Evolutionary conservation across 2,113 vertebrate genomes (phyloP).

Genomic region (Vulpes lagopus): DNA sequence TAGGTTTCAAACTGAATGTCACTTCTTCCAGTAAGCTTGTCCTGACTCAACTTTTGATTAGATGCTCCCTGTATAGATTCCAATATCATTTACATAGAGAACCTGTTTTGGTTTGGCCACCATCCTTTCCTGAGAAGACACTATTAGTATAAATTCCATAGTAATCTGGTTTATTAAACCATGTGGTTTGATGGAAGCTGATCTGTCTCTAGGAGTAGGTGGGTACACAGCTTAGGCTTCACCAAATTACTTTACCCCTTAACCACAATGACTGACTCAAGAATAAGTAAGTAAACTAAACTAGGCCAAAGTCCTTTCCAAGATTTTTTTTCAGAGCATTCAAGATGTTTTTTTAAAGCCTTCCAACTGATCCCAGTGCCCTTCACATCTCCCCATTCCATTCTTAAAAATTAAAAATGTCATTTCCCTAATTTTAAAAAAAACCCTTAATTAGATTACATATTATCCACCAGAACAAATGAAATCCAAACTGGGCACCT

Average conservation of each 20-base stretch:
- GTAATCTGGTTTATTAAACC: neutral
- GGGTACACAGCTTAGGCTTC: neutral
- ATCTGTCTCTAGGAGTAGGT: neutral
- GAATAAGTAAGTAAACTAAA: constrained; percentile 39
- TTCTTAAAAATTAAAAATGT: constrained; percentile 47
- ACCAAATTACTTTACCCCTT: neutral
- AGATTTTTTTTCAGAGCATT: constrained; percentile 1
- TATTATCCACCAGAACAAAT: constrained; percentile 37
- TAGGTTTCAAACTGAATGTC: neutral
- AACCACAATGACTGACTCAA: neutral
- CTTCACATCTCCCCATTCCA: neutral
- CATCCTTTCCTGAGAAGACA: neutral
- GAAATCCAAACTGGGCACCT: constrained; percentile 18
- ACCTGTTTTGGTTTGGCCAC: neutral
- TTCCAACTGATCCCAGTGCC: neutral
- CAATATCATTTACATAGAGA: neutral
- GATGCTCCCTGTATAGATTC: neutral
- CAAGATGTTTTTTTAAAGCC: neutral
- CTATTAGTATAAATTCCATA: constrained; percentile 16
- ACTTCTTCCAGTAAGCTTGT: constrained; percentile 21
- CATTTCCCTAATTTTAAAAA: neutral
- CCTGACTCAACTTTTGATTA: constrained; percentile 11
- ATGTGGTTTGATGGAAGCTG: neutral
- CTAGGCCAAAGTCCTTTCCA: neutral
- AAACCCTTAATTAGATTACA: neutral